Evolutionary conservation across 23 tunicate genomes (phyloP), one percentile per base, ranked within the genome.

Genomic region (Halocynthia aurantium): DNA sequence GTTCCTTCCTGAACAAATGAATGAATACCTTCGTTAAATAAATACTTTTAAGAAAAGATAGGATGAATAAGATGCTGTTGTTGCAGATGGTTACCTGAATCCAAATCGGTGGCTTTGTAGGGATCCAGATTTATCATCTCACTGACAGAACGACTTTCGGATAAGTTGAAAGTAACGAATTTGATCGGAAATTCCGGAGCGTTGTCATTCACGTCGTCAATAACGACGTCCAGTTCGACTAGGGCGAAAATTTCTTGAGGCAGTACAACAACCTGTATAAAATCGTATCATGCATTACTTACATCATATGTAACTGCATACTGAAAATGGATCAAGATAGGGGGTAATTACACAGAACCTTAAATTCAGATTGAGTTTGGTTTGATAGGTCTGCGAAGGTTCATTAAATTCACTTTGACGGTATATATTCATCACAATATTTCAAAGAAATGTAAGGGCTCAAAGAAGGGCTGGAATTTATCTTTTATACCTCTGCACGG

Each of bases 121-220:
- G 81, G 81, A 54, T 83, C 86, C 73, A 88, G 65, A 54, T 57
- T 83, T 56, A 88, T 78, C 50, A 65, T 62, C 62, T 79, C 77
- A 54, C 61, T 77, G 8, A 83, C 70, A n/a, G 52, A 54, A n/a
- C 77, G 70, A 73, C 51, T 83, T 61, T 88, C 95, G 8, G 87
- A 83, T 13, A 83, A 60, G 52, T 83, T 79, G 17, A 88, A 21
- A 12, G 9, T 40, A 44, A 88, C 55, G 5, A 53, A 19, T 13
- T 50, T 8, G 0, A 52, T 55, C 15, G 95, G 73, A 78, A 88
- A 88, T 10, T 10, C 62, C 11, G 95, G 95, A 7, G 55, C 15
- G 72, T 88, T 88, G 83, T 88, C 95, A 65, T 88, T 88, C 11
- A 88, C 81, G 81, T 88, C 95, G 72, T 83, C 87, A 72, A 88